Percentiles rank a stretch among this genome's conserved stretches.
phyloP scores from a whole-genome alignment of 2,888 invertebrate genomes.

The Cephus pulcher region DNA sequence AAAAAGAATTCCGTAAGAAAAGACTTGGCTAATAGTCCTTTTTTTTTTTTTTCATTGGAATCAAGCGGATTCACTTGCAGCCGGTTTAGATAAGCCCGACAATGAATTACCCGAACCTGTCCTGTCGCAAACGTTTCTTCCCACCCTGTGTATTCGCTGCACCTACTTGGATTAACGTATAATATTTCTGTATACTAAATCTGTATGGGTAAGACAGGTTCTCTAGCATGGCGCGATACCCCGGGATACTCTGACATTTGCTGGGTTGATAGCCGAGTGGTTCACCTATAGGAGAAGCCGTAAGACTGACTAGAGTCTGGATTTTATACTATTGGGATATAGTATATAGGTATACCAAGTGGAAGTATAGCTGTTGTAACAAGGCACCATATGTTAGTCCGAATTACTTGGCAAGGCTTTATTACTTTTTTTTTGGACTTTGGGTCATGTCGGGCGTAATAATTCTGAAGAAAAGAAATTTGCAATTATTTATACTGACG shows the following conservation, averaged over 20 bases:
- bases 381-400: too few species aligned
- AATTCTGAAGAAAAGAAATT: too few species aligned
- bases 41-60: not conserved
- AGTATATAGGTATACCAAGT: too few species aligned
- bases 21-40: constrained; percentile 21
- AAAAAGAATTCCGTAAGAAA: constrained; percentile 7
- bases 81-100: too few species aligned
- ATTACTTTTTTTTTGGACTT: too few species aligned
- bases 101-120: too few species aligned
- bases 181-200: constrained; percentile 30
- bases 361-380: too few species aligned
- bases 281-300: constrained; percentile 55
- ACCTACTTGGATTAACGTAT: constrained; percentile 34
- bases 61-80: too few species aligned
- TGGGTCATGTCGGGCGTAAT: too few species aligned
- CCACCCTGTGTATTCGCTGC: constrained; percentile 24
- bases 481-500: too few species aligned
- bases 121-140: not conserved
- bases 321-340: too few species aligned
- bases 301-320: not conserved
- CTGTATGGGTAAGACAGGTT: constrained; percentile 35
- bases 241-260: constrained; percentile 60
- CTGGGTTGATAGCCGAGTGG: constrained; percentile 59
- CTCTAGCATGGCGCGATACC: constrained; percentile 30
- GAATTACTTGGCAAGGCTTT: too few species aligned